Conservation (phyloP, 2,888 invertebrate species). For the Eurytoma adleriae region DNA sequence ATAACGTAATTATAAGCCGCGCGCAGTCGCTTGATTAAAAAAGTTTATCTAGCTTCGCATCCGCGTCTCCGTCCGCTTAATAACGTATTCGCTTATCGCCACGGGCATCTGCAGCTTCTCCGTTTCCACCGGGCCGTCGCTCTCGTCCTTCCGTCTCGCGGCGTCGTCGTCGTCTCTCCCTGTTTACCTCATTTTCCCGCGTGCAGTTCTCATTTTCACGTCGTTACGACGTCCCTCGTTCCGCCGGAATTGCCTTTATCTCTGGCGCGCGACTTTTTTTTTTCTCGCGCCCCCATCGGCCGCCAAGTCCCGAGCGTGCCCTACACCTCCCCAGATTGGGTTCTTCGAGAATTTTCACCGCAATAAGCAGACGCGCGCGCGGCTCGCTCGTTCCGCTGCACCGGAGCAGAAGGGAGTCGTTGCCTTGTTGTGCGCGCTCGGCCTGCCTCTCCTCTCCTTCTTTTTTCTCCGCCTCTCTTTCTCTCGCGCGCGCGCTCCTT, state of each 20-base stretch:
- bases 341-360: constrained; percentile 26
- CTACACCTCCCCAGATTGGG: constrained; percentile 17
- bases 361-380: constrained; percentile 20
- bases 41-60: constrained; percentile 45
- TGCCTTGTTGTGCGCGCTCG: background rate
- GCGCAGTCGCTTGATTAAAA: constrained; percentile 38
- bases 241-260: constrained; percentile 49
- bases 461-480: background rate
- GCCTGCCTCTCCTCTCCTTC: background rate
- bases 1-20: constrained; percentile 37
- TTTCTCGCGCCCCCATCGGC: background rate
- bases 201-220: constrained; percentile 49
- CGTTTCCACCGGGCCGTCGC: background rate
- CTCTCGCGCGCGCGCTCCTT: background rate
- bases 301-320: background rate
- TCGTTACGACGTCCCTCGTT: constrained; percentile 29
- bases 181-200: constrained; percentile 49
- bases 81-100: constrained; percentile 33
- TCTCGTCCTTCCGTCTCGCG: background rate
- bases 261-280: constrained; percentile 18
- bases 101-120: constrained; percentile 23
- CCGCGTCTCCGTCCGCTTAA: constrained; percentile 25
- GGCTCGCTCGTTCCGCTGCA: background rate
- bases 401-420: background rate
- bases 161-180: background rate